These are phyloP conservation scores for Euplagia quadripunctaria DNA, from an alignment of 2,888 invertebrate species.

Conservation along the genomic window DNA sequence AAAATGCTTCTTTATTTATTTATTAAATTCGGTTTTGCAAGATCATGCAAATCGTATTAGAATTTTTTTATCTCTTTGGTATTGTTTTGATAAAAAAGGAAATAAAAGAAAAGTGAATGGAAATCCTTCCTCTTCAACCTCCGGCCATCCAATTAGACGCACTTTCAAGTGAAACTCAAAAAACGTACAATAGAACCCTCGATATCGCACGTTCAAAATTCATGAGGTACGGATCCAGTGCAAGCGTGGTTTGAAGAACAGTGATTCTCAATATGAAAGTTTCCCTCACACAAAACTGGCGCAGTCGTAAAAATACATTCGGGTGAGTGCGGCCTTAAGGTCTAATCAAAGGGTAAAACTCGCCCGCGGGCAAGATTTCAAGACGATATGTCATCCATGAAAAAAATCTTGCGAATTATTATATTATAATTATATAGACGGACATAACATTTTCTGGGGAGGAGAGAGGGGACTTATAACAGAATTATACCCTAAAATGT, in stretches of 20 bases:
- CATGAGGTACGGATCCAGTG: constrained; percentile 55
- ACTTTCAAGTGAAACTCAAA: constrained; percentile 69
- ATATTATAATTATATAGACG: too few species aligned
- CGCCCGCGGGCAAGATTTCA: too few species aligned
- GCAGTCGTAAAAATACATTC: too few species aligned
- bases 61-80: constrained; percentile 29
- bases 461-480: too few species aligned
- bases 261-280: neutral
- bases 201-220: constrained; percentile 78
- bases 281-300: neutral
- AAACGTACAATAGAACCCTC: constrained; percentile 76
- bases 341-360: too few species aligned
- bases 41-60: constrained; percentile 28
- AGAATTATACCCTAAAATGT: too few species aligned
- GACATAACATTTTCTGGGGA: too few species aligned
- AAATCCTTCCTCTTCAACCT: constrained; percentile 65
- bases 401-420: too few species aligned
- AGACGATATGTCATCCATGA: too few species aligned
- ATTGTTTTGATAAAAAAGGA: constrained; percentile 50
- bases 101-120: constrained; percentile 53
- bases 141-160: constrained; percentile 77
- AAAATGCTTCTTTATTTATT: too few species aligned
- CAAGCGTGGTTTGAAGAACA: constrained; percentile 33
- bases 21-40: neutral
- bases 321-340: too few species aligned